Evolutionary conservation across 37 sponge, comb jelly and placozoan species (phyloP).

Genomic region (Sycon ciliatum): DNA sequence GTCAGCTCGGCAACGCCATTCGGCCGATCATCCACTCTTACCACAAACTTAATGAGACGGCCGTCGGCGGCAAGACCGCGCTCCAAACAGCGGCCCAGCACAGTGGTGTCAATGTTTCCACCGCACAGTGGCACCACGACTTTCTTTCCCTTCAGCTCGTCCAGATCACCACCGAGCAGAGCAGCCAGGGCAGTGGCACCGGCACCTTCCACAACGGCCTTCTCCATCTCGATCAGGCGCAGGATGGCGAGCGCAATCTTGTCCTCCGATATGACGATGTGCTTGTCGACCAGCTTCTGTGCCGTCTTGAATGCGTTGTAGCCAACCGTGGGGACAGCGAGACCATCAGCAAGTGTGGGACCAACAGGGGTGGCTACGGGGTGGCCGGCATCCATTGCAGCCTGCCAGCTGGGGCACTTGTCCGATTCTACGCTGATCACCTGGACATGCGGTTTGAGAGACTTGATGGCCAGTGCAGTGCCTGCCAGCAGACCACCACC

Average conservation of each 20-base stretch:
- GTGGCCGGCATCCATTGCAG: slow-evolving; percentile 55
- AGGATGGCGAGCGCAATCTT: slow-evolving; percentile 69
- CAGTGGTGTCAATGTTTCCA: slow-evolving; percentile 75
- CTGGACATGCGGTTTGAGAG: slow-evolving; percentile 46
- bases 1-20: slow-evolving; percentile 54
- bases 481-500: slow-evolving; percentile 85
- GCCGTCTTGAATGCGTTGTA: slow-evolving; percentile 63
- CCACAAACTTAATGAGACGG: slow-evolving; percentile 47
- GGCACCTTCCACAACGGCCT: slow-evolving; percentile 77
- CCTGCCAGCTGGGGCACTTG: slow-evolving; percentile 58
- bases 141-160: slow-evolving; percentile 66
- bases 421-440: slow-evolving; percentile 68
- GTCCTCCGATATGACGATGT: slow-evolving; percentile 36
- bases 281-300: slow-evolving; percentile 42
- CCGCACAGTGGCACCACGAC: slow-evolving; percentile 48
- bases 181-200: slow-evolving; percentile 78
- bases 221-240: slow-evolving; percentile 68
- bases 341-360: slow-evolving; percentile 74
- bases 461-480: slow-evolving; percentile 59
- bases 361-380: slow-evolving; percentile 35
- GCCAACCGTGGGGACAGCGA: slow-evolving; percentile 55
- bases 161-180: slow-evolving; percentile 51
- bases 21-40: slow-evolving; percentile 56
- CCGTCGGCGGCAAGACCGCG: slow-evolving; percentile 76
- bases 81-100: slow-evolving; percentile 71